phyloP scores from a whole-genome alignment of 1,140 invertebrate species.

The Nasonia vitripennis region DNA sequence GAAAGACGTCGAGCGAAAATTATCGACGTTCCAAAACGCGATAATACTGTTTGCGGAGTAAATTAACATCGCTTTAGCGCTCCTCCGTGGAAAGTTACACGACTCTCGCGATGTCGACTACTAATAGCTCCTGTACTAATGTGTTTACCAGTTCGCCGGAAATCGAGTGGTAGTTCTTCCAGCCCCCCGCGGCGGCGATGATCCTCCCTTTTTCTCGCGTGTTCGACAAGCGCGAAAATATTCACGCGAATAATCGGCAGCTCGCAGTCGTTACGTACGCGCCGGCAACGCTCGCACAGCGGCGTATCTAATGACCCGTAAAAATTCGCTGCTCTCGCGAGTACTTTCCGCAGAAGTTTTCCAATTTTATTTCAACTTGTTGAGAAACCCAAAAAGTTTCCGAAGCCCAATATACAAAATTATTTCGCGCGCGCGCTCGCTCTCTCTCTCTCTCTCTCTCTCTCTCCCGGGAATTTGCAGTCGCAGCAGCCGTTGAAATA shows the following conservation, averaged over 20 bases:
- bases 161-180: conserved; percentile 15
- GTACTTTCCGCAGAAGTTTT: conserved; percentile 44
- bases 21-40: not conserved
- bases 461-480: conserved; percentile 25
- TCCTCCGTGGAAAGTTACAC: conserved; percentile 1
- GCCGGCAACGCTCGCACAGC: not conserved
- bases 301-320: conserved; percentile 49
- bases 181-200: conserved; percentile 10
- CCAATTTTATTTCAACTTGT: conserved; percentile 51
- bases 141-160: conserved; percentile 47
- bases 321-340: conserved; percentile 39
- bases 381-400: conserved; percentile 47
- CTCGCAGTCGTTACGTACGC: not conserved
- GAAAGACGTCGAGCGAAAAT: not conserved
- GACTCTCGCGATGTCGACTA: conserved; percentile 12
- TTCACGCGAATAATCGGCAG: conserved; percentile 38
- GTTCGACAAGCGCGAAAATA: conserved; percentile 46
- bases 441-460: not conserved
- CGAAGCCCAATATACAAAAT: conserved; percentile 43
- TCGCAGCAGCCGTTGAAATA: conserved; percentile 36
- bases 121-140: conserved; percentile 44
- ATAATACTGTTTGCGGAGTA: not conserved
- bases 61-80: conserved; percentile 35
- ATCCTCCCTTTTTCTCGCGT: conserved; percentile 14
- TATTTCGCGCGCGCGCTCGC: not conserved